Evolutionary conservation across 2,888 invertebrate species (phyloP).

Genomic region (Sympetrum striolatum): DNA sequence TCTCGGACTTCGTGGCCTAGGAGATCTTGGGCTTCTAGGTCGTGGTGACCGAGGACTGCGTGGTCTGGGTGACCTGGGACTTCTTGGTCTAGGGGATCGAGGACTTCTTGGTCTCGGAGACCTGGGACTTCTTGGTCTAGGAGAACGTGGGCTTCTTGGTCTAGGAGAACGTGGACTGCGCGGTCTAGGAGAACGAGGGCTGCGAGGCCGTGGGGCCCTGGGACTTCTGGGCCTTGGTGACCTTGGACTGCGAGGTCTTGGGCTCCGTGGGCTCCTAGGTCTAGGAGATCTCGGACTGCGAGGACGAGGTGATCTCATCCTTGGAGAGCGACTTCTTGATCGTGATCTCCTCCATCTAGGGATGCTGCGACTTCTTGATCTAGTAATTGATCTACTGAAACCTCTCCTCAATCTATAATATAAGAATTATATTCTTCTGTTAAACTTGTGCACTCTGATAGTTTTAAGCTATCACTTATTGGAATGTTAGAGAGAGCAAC

Average conservation of each 20-base stretch:
- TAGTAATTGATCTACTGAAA: slow-evolving; percentile 53
- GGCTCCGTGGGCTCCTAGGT: slow-evolving; percentile 22
- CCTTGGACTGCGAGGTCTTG: slow-evolving; percentile 18
- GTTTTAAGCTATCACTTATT: too few relatives aligned
- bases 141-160: slow-evolving; percentile 38
- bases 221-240: slow-evolving; percentile 50
- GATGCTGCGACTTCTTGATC: slow-evolving; percentile 68
- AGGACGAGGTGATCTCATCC: slow-evolving; percentile 59
- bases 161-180: slow-evolving; percentile 44
- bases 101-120: slow-evolving; percentile 55
- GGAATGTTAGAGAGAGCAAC: too few relatives aligned
- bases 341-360: slow-evolving; percentile 54
- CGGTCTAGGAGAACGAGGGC: slow-evolving; percentile 12
- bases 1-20: slow-evolving; percentile 18
- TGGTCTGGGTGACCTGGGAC: slow-evolving; percentile 59
- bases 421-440: neutral
- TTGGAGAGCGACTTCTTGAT: slow-evolving; percentile 59
- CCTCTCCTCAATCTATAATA: slow-evolving; percentile 44
- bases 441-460: too few relatives aligned
- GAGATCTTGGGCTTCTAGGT: slow-evolving; percentile 21
- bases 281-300: slow-evolving; percentile 37
- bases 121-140: slow-evolving; percentile 63
- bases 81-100: slow-evolving; percentile 59
- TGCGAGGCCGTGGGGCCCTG: slow-evolving; percentile 29
- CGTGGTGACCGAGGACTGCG: slow-evolving; percentile 20